phyloP scores from a whole-genome alignment of 2,113 vertebrate species.

The Azemiops feae region DNA sequence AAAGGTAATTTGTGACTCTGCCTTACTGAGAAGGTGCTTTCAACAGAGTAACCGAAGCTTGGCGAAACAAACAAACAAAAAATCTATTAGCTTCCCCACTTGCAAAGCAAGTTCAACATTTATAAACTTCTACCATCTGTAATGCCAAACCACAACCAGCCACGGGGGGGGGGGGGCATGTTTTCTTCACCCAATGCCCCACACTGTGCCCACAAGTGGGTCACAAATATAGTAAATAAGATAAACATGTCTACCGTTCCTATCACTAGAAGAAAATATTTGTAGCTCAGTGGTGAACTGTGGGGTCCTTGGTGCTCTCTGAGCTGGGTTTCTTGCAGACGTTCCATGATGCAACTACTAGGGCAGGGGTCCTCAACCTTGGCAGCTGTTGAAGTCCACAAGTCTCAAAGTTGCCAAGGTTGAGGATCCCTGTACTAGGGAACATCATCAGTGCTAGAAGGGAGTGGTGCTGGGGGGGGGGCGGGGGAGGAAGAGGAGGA shows the following conservation, averaged over 20 bases:
- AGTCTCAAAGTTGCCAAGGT: too few species aligned
- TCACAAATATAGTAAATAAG: not conserved
- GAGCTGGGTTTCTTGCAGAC: not conserved
- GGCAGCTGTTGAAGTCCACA: too few species aligned
- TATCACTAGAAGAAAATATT: not conserved
- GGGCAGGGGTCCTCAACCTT: too few species aligned
- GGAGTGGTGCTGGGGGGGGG: too few species aligned
- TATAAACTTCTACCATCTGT: not conserved
- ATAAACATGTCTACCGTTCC: not conserved
- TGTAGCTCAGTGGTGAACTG: not conserved
- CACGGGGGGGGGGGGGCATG: not conserved
- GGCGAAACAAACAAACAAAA: slow-evolving; percentile 2
- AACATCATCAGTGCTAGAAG: not conserved
- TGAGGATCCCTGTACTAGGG: not conserved
- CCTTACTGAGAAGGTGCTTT: not conserved
- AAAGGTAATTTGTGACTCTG: not conserved
- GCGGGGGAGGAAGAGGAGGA: too few species aligned
- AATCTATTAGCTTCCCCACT: not conserved
- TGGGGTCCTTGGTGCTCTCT: not conserved
- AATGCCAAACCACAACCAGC: not conserved
- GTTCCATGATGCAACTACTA: not conserved
- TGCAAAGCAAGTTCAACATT: not conserved
- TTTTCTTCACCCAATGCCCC: not conserved
- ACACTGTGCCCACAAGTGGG: not conserved
- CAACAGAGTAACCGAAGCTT: not conserved